These are phyloP conservation scores for Alviniconcha marisindica DNA, from an alignment of 1,140 invertebrate genomes.

Conservation along the genomic window DNA sequence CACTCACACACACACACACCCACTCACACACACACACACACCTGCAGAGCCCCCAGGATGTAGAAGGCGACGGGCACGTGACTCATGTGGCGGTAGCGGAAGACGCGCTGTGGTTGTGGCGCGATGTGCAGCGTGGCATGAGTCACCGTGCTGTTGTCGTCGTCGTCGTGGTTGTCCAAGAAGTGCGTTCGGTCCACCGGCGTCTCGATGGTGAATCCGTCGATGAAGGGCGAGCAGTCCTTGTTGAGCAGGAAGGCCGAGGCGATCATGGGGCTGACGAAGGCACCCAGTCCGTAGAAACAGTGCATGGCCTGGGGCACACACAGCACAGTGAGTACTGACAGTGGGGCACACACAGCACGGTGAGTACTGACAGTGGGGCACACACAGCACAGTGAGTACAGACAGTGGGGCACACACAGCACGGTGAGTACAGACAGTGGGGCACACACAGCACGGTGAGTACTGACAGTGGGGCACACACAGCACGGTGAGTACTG, in stretches of 20 bases:
- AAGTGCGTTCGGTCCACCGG: not conserved
- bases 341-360: too few relatives aligned
- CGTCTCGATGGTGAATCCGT: constrained; percentile 60
- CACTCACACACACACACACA: constrained; percentile 43
- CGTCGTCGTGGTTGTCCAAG: not conserved
- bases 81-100: constrained; percentile 66
- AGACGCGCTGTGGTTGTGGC: constrained; percentile 58
- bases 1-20: too few relatives aligned
- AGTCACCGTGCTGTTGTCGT: constrained; percentile 23
- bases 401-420: too few relatives aligned
- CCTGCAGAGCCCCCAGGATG: constrained; percentile 77
- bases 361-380: too few relatives aligned
- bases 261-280: constrained; percentile 78
- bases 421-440: too few relatives aligned
- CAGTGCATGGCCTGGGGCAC: constrained; percentile 79
- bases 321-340: too few relatives aligned
- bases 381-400: too few relatives aligned
- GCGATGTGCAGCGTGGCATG: constrained; percentile 44
- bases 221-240: constrained; percentile 71
- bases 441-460: too few relatives aligned
- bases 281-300: constrained; percentile 79
- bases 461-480: too few relatives aligned
- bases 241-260: constrained; percentile 78
- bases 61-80: constrained; percentile 77
- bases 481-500: too few relatives aligned